Conservation (phyloP, 2,797 vertebrate genomes). For the Telmatherina bonti region DNA sequence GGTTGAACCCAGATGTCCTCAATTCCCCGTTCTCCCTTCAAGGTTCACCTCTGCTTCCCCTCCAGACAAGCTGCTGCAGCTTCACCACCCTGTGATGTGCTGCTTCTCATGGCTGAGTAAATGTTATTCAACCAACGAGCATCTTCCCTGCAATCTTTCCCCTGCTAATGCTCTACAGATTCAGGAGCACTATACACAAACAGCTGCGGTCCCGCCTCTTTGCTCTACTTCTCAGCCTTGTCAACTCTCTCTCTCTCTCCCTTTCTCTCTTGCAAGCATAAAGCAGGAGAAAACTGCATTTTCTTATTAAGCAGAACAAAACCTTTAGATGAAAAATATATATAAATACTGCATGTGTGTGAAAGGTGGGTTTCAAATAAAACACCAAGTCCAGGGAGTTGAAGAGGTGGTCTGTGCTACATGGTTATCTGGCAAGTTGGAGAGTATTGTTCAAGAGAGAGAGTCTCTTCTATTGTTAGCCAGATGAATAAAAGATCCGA, state of each 20-base stretch:
- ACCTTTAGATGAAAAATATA: constrained; percentile 31
- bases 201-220: constrained; percentile 64
- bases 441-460: constrained; percentile 66
- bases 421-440: constrained; percentile 47
- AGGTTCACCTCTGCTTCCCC: constrained; percentile 60
- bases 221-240: constrained; percentile 47
- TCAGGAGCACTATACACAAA: constrained; percentile 56
- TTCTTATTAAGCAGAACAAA: constrained; percentile 38
- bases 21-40: constrained; percentile 21
- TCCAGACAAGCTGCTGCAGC: constrained; percentile 26
- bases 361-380: constrained; percentile 11
- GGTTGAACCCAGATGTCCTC: constrained; percentile 49
- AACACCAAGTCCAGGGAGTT: constrained; percentile 5
- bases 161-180: constrained; percentile 45
- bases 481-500: constrained; percentile 62
- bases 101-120: constrained; percentile 48
- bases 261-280: constrained; percentile 35
- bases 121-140: constrained; percentile 21
- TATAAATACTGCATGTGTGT: neutral
- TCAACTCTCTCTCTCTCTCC: constrained; percentile 25
- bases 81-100: constrained; percentile 11
- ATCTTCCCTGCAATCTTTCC: constrained; percentile 18
- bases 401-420: constrained; percentile 32
- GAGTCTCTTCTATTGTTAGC: constrained; percentile 67
- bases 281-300: constrained; percentile 40